Conservation (phyloP, 2,888 invertebrate species). For the Branchipolynoe longqiensis region DNA sequence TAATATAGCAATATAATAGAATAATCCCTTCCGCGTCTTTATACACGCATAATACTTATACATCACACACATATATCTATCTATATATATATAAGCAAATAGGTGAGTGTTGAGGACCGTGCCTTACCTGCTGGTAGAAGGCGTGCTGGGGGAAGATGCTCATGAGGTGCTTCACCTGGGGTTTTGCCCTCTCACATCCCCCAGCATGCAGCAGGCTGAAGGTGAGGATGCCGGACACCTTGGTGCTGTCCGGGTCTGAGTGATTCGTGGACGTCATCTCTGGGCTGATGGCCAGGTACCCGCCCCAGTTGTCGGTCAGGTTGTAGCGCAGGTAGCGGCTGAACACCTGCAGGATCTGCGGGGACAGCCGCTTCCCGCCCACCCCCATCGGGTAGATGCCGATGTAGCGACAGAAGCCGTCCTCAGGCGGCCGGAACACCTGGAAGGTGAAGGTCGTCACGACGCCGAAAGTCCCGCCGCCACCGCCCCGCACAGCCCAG, state of each 20-base stretch:
- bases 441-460: conserved; percentile 64
- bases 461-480: conserved; percentile 65
- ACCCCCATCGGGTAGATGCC: neutral
- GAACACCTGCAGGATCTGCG: neutral
- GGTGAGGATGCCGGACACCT: neutral
- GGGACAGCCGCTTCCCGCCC: neutral
- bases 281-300: neutral
- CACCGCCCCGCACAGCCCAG: conserved; percentile 69
- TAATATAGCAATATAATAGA: too few species aligned
- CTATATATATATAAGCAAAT: too few species aligned
- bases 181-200: neutral
- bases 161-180: neutral
- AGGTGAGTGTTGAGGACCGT: too few species aligned
- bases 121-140: neutral
- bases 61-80: too few species aligned
- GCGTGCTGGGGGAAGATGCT: neutral
- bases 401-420: conserved; percentile 20
- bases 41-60: too few species aligned
- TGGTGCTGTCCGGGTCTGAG: neutral
- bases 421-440: conserved; percentile 63
- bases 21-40: too few species aligned
- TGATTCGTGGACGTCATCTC: neutral
- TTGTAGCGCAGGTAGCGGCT: neutral
- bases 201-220: conserved; percentile 8
- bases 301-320: conserved; percentile 34